Conservation (phyloP, 2,888 invertebrate species). For the Eristalis tenax region DNA sequence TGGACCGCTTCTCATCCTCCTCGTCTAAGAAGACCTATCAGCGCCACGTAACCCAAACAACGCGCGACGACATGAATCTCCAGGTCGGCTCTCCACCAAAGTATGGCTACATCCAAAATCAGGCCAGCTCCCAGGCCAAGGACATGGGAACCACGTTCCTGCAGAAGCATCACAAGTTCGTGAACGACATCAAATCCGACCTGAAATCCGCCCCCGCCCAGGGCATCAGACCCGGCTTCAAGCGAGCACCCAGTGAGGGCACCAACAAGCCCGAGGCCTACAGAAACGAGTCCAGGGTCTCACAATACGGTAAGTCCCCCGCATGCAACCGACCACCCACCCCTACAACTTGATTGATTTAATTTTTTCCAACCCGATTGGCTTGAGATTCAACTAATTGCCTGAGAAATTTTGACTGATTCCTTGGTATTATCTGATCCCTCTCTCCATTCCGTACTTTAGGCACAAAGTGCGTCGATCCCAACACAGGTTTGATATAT, state of each 20-base stretch:
- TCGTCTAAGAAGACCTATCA: conserved; percentile 73
- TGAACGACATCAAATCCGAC: conserved; percentile 85
- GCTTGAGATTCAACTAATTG: conserved; percentile 36
- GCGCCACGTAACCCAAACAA: conserved; percentile 72
- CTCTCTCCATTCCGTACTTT: not conserved
- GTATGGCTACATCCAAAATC: conserved; percentile 83
- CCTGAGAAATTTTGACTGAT: conserved; percentile 6
- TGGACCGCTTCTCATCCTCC: conserved; percentile 76
- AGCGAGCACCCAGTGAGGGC: conserved; percentile 80
- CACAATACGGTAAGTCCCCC: conserved; percentile 86
- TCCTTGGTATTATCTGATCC: not conserved
- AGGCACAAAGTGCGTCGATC: conserved; percentile 90
- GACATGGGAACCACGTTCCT: conserved; percentile 87
- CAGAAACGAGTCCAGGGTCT: conserved; percentile 86
- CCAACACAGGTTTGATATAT: conserved; percentile 89
- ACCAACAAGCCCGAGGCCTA: conserved; percentile 85
- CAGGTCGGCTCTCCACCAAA: conserved; percentile 85
- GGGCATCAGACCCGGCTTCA: conserved; percentile 79
- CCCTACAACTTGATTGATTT: not conserved
- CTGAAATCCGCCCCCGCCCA: conserved; percentile 81
- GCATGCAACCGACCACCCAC: conserved; percentile 23
- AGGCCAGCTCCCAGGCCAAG: conserved; percentile 83
- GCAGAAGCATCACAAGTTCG: conserved; percentile 86
- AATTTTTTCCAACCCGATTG: conserved; percentile 36
- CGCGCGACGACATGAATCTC: conserved; percentile 79